These are phyloP conservation scores for Limnephilus lunatus DNA, from an alignment of 2,888 invertebrate species.

Conservation along the genomic window DNA sequence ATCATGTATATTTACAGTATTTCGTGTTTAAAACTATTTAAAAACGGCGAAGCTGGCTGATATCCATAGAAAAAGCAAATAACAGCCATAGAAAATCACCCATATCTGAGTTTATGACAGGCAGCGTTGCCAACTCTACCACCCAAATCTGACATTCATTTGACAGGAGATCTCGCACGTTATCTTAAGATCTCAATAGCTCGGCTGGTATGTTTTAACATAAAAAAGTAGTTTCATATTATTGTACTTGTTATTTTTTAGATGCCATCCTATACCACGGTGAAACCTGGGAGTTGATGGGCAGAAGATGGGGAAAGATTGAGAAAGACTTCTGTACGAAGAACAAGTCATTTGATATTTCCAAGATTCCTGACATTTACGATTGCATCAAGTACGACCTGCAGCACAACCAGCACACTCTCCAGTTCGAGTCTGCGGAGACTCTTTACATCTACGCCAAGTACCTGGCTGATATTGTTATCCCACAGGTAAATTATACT, in stretches of 20 bases:
- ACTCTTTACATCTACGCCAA: slow-evolving; percentile 97
- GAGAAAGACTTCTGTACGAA: slow-evolving; percentile 98
- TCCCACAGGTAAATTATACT: slow-evolving; percentile 88
- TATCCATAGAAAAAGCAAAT: no score
- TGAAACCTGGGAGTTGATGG: slow-evolving; percentile 99
- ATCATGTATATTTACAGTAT: no score
- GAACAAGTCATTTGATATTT: slow-evolving; percentile 95
- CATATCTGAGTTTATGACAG: no score
- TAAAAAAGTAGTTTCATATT: background rate
- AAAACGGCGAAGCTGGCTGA: no score
- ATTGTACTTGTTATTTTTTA: slow-evolving; percentile 68
- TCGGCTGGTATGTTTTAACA: background rate
- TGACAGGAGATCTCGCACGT: no score
- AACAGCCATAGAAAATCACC: no score
- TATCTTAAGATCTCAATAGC: no score
- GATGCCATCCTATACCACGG: slow-evolving; percentile 97
- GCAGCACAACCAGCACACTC: slow-evolving; percentile 97
- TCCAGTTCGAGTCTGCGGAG: slow-evolving; percentile 95
- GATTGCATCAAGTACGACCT: slow-evolving; percentile 99
- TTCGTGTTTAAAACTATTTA: no score
- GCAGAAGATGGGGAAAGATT: slow-evolving; percentile 97
- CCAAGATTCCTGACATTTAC: slow-evolving; percentile 99
- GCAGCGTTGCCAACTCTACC: no score
- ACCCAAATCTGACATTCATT: no score
- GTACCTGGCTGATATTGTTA: slow-evolving; percentile 98